Conservation (phyloP, 2,797 vertebrate species). For the Acrocephalus scirpaceus region DNA sequence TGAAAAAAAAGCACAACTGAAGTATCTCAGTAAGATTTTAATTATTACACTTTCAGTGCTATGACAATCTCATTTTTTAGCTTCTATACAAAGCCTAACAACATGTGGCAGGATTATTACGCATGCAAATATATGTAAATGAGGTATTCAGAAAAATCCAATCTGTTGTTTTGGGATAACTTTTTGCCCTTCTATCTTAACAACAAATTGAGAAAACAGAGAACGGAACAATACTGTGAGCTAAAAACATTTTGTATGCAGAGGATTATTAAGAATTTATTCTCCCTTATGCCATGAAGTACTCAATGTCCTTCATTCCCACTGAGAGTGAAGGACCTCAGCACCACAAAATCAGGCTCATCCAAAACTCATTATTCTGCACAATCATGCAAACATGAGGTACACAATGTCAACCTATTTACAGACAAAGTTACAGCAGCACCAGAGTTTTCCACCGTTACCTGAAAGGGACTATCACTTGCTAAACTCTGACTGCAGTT, state of each 20-base stretch:
- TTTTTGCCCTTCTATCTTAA: conserved; percentile 15
- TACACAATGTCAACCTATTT: not conserved
- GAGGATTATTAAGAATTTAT: not conserved
- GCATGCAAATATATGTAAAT: conserved; percentile 30
- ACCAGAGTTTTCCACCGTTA: not conserved
- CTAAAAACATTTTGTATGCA: not conserved
- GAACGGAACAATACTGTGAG: not conserved
- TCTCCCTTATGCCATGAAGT: not conserved
- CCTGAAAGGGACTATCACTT: not conserved
- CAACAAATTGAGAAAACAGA: not conserved
- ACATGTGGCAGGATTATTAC: not conserved
- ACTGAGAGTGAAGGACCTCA: not conserved
- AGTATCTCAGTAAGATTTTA: not conserved
- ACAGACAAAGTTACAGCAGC: not conserved
- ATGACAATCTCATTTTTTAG: not conserved
- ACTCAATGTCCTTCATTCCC: not conserved
- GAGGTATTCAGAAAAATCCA: not conserved
- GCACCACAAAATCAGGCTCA: not conserved
- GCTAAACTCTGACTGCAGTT: not conserved
- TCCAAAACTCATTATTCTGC: not conserved
- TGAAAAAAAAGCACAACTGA: conserved; percentile 1
- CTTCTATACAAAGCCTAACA: conserved; percentile 26
- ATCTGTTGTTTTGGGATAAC: not conserved
- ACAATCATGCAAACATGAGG: not conserved
- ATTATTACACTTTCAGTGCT: conserved; percentile 24